phyloP scores from a whole-genome alignment of 2,888 invertebrate genomes.

The Hirudinaria manillensis region DNA sequence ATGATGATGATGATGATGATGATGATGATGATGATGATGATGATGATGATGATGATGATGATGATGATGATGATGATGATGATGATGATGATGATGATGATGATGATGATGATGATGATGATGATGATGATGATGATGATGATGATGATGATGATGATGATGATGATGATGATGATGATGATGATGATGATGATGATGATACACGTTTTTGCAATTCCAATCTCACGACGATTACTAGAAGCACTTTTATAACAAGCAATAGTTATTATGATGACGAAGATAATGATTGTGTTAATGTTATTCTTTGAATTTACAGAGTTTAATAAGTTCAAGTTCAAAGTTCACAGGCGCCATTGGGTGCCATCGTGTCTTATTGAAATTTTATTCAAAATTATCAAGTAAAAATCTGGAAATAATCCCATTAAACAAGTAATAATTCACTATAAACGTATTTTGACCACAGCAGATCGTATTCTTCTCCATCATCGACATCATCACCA shows the following conservation, averaged over 20 bases:
- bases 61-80: conserved; percentile 24
- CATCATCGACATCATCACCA: conserved; percentile 28
- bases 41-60: conserved; percentile 26
- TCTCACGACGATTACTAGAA: neutral
- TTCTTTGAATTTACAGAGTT: too few relatives aligned
- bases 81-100: conserved; percentile 16
- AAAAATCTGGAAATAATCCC: too few relatives aligned
- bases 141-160: conserved; percentile 26
- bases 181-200: conserved; percentile 21
- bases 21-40: conserved; percentile 20
- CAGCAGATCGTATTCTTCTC: conserved; percentile 22
- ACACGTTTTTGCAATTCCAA: conserved; percentile 49
- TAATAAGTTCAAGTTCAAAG: too few relatives aligned
- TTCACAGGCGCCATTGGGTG: too few relatives aligned
- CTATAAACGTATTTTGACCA: too few relatives aligned
- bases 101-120: conserved; percentile 25
- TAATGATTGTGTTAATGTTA: too few relatives aligned
- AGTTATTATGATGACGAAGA: too few relatives aligned
- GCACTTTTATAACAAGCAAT: neutral
- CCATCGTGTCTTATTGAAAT: too few relatives aligned
- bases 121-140: conserved; percentile 24
- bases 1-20: neutral
- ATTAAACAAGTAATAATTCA: too few relatives aligned
- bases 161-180: conserved; percentile 22
- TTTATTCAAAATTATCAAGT: too few relatives aligned